Evolutionary conservation across 2,113 vertebrate species (phyloP).

Genomic region (Brachyhypopomus occidentalis): DNA sequence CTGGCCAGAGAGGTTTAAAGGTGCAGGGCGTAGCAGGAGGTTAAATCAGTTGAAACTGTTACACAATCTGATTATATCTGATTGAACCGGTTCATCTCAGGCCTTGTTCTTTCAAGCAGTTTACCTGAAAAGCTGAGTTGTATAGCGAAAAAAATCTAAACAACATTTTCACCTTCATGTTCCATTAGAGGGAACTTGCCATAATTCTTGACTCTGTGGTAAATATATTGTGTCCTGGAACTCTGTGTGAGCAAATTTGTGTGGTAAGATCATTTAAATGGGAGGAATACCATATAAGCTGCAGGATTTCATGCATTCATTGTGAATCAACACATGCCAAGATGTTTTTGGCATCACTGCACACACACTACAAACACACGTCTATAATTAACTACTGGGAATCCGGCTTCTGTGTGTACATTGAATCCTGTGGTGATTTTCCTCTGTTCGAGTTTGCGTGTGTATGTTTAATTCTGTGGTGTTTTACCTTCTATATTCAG

Average conservation of each 20-base stretch:
- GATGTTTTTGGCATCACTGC: too few species aligned
- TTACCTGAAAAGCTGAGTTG: not conserved
- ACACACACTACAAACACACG: too few species aligned
- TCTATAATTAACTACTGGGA: too few species aligned
- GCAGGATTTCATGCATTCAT: not conserved
- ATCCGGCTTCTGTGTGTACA: too few species aligned
- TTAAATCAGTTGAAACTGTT: not conserved
- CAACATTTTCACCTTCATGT: too few species aligned
- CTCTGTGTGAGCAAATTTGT: not conserved
- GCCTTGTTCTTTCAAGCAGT: not conserved
- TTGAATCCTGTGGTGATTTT: too few species aligned
- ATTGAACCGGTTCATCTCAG: not conserved
- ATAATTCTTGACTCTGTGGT: too few species aligned
- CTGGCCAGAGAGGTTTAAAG: slow-evolving; percentile 39
- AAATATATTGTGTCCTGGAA: too few species aligned
- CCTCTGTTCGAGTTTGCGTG: too few species aligned
- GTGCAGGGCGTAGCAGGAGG: not conserved
- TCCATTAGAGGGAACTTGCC: too few species aligned
- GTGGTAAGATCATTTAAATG: not conserved
- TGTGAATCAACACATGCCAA: not conserved
- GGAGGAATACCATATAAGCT: too few species aligned
- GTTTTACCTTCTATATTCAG: not conserved
- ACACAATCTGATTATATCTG: not conserved
- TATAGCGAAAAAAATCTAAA: too few species aligned
- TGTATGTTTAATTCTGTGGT: not conserved